Base-by-base conservation (phyloP, 2,113 vertebrate species). In the Dicerorhinus sumatrensis region DNA sequence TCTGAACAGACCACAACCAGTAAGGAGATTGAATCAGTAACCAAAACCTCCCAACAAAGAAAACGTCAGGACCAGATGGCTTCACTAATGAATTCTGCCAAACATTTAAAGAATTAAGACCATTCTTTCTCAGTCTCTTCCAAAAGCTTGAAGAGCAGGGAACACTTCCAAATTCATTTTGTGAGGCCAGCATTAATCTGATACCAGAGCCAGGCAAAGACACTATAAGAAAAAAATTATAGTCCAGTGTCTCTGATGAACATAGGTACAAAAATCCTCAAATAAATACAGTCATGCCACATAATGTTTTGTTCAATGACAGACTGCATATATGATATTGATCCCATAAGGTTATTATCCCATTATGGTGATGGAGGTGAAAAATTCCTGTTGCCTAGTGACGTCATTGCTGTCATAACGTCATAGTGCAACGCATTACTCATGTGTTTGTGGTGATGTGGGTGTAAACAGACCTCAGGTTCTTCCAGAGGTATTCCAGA, bases 31-130 rank as follows among this genome's bases (percentile, higher is more conserved):
- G 62, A 67, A 39, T 67, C 65, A 80, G 89, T 91, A 67, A 91
- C 80, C 11, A 56, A 6, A 80, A 80, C 23, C 21, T 90, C 73
- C 25, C n/a, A 80, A 80, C 8, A 76, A 65, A 79, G 46, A 80
- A 91, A 80, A 91, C 42, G n/a, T 48, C n/a, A 56, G n/a, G 60
- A 56, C 62, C 89, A 80, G 75, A 56, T 91, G 89, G 62, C 89
- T 80, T 69, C 27, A 67, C 31, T 90, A 33, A 46, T 67, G 60
- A 51, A 65, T 39, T 54, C 60, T 67, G 62, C 89, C 75, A 67
- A 80, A 80, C n/a, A 11, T 67, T 69, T 67, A 67, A 75, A 60
- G 82, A 79, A 91, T 69, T 79, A 91, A 91, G 62, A 80, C n/a
- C 18, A 31, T 67, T 72, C 21, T 54, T 87, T 79, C 25, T 39